Conservation (phyloP, 1,140 invertebrate species). For the Campoletis sonorensis region DNA sequence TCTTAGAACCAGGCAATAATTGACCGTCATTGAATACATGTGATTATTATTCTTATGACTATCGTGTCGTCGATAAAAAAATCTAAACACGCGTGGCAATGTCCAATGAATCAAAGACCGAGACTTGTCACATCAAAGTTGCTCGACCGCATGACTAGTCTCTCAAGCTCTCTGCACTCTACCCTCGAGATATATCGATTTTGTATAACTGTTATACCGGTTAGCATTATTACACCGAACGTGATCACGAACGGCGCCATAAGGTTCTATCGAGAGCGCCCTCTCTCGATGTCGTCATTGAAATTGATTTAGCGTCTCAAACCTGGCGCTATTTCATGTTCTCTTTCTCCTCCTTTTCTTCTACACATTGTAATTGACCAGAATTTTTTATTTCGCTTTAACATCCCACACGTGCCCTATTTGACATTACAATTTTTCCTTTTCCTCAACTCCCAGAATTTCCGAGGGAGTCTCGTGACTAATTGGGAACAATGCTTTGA, state of each 20-base stretch:
- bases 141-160: slow-evolving; percentile 55
- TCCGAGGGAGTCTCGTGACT: slow-evolving; percentile 45
- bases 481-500: slow-evolving; percentile 40
- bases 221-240: slow-evolving; percentile 57
- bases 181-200: slow-evolving; percentile 45
- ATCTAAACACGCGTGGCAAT: slow-evolving; percentile 56
- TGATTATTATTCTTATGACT: background rate
- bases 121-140: slow-evolving; percentile 59
- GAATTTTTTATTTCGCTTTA: background rate
- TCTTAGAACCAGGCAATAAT: slow-evolving; percentile 42
- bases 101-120: slow-evolving; percentile 60
- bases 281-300: background rate
- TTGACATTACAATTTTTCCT: background rate
- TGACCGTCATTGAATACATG: slow-evolving; percentile 27
- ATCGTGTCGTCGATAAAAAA: slow-evolving; percentile 17
- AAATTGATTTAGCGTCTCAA: slow-evolving; percentile 18
- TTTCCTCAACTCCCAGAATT: slow-evolving; percentile 49
- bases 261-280: background rate
- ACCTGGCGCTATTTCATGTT: background rate
- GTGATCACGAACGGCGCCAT: slow-evolving; percentile 31
- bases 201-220: slow-evolving; percentile 47
- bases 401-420: background rate
- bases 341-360: background rate
- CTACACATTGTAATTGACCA: background rate
- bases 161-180: background rate